These are phyloP conservation scores for Solenodon paradoxus DNA, from an alignment of 2,113 vertebrate species.

Conservation along the genomic window DNA sequence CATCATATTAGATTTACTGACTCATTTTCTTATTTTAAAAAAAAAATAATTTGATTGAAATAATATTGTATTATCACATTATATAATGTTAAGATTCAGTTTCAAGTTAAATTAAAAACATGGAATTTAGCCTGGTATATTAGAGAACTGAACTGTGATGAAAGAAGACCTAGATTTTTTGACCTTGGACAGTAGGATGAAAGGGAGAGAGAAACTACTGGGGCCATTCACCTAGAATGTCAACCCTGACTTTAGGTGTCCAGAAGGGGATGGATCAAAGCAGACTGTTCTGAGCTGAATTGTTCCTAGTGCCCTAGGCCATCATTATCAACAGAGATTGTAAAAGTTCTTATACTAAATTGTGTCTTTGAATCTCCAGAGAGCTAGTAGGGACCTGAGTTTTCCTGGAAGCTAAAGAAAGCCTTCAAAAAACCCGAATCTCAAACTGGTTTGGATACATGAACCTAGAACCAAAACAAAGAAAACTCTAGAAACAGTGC, in stretches of 20 bases:
- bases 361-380: background rate
- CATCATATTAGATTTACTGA: background rate
- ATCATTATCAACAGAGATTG: constrained; percentile 6
- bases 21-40: no score
- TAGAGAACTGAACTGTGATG: background rate
- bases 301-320: background rate
- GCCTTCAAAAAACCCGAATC: background rate
- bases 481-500: background rate
- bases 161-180: constrained; percentile 28
- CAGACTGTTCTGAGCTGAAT: background rate
- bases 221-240: background rate
- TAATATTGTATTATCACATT: no score
- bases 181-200: background rate
- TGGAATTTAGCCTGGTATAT: background rate
- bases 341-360: background rate
- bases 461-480: background rate
- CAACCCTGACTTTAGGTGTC: background rate
- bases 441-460: background rate
- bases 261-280: background rate
- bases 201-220: background rate
- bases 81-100: no score
- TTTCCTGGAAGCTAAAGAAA: background rate
- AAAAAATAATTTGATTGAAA: no score
- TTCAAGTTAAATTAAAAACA: constrained; percentile 22
- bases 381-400: background rate